Conservation (phyloP, 2,113 vertebrate species). For the Rattus rattus region DNA sequence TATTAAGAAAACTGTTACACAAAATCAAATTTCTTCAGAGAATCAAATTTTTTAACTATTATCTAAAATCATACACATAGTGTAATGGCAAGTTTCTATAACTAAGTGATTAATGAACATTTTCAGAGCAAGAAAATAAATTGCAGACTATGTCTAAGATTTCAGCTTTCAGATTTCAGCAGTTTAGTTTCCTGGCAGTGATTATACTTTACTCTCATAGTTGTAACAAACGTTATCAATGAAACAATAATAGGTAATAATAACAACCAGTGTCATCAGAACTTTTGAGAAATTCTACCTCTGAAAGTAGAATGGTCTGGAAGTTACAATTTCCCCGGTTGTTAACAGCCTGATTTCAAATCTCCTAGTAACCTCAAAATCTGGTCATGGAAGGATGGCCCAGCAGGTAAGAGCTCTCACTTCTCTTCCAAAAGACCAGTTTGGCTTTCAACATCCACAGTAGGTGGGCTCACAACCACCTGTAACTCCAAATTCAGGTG, state of each 20-base stretch:
- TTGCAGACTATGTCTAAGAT: background rate
- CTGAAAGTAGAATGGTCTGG: background rate
- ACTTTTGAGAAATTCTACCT: background rate
- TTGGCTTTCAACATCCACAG: background rate
- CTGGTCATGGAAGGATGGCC: background rate
- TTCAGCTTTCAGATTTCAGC: conserved; percentile 30
- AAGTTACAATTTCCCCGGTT: background rate
- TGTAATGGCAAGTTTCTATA: conserved; percentile 6
- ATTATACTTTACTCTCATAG: background rate
- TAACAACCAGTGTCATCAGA: background rate
- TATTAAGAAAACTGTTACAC: conserved; percentile 17
- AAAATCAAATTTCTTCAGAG: conserved; percentile 46
- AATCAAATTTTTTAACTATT: background rate
- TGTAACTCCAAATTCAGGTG: background rate
- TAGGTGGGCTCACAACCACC: background rate
- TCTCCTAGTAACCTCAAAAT: background rate
- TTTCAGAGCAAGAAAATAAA: conserved; percentile 7
- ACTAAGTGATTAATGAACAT: background rate
- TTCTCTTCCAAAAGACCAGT: background rate
- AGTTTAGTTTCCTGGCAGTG: background rate
- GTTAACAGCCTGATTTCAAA: background rate
- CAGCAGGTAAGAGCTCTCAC: background rate
- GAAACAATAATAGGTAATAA: background rate
- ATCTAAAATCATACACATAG: background rate
- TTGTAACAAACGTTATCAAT: background rate